Conservation (phyloP, 2,888 invertebrate species). For the Mesoligia furuncula region DNA sequence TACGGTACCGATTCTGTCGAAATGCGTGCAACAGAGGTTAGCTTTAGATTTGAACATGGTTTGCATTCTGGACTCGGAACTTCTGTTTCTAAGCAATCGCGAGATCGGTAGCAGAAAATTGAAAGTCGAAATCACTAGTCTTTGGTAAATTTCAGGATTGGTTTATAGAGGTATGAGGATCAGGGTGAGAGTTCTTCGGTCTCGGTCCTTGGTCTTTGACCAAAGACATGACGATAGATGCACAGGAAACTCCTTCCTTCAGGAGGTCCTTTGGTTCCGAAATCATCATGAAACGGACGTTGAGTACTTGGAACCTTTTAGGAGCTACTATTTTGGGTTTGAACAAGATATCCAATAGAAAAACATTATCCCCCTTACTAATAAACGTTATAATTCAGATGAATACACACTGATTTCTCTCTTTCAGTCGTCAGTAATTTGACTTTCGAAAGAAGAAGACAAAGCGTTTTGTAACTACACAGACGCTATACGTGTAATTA, state of each 20-base stretch:
- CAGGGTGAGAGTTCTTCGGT: neutral
- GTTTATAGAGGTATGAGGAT: neutral
- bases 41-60: neutral
- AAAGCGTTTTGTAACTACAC: too few species aligned
- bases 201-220: neutral
- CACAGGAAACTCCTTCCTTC: too few species aligned
- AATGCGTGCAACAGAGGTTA: neutral
- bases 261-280: neutral
- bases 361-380: too few species aligned
- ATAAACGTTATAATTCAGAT: too few species aligned
- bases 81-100: neutral
- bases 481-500: too few species aligned
- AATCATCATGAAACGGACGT: neutral
- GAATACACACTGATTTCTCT: too few species aligned
- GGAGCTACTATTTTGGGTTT: too few species aligned
- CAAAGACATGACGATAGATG: neutral
- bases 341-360: too few species aligned
- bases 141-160: neutral
- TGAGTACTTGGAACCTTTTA: neutral
- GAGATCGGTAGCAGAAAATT: neutral
- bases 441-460: too few species aligned
- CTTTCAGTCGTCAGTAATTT: too few species aligned
- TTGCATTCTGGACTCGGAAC: neutral
- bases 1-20: neutral
- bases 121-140: neutral